phyloP scores from a whole-genome alignment of 1,140 invertebrate species.

The Rhyzopertha dominica region DNA sequence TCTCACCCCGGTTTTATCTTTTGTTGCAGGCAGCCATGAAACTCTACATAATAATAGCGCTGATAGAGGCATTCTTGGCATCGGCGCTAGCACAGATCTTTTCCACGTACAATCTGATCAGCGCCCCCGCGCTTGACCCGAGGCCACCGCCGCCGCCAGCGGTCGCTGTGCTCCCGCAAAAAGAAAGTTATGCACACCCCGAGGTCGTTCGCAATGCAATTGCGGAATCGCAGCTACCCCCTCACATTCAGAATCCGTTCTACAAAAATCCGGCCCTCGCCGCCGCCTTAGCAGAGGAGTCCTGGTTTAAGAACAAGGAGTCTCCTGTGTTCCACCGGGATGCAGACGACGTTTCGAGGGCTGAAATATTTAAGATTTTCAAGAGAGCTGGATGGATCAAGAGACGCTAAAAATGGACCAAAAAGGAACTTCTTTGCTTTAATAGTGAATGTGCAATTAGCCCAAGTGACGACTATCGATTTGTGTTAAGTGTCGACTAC shows the following conservation, averaged over 20 bases:
- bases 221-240: slow-evolving; percentile 55
- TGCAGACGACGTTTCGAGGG: slow-evolving; percentile 70
- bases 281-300: slow-evolving; percentile 64
- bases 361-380: slow-evolving; percentile 67
- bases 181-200: slow-evolving; percentile 48
- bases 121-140: slow-evolving; percentile 1
- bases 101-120: slow-evolving; percentile 9
- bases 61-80: not conserved
- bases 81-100: not conserved
- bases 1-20: slow-evolving; percentile 5
- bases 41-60: not conserved
- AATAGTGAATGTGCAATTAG: too few relatives aligned
- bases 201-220: slow-evolving; percentile 55
- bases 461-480: too few relatives aligned
- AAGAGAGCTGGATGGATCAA: too few relatives aligned
- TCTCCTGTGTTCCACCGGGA: slow-evolving; percentile 68
- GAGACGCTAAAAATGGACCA: too few relatives aligned
- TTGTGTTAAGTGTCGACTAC: too few relatives aligned
- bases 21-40: slow-evolving; percentile 14
- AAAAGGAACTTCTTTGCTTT: too few relatives aligned
- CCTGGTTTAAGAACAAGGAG: slow-evolving; percentile 69
- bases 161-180: slow-evolving; percentile 3
- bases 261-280: slow-evolving; percentile 71
- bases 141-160: slow-evolving; percentile 10
- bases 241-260: slow-evolving; percentile 63